Base-by-base conservation (phyloP, 2,113 vertebrate species). In the Pampusana beccarii region DNA sequence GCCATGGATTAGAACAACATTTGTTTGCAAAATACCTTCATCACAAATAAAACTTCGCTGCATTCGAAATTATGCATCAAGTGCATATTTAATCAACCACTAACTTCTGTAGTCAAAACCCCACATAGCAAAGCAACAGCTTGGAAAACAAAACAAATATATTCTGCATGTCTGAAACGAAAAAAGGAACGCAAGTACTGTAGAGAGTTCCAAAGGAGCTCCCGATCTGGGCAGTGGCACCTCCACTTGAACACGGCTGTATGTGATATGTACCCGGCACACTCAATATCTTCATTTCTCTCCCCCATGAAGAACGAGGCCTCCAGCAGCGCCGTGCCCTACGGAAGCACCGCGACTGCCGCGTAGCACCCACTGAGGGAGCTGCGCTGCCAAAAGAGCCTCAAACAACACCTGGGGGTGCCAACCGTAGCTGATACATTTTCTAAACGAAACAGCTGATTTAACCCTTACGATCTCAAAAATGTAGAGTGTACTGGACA, bases 191-290 rank as follows among this genome's bases (percentile, higher is more conserved):
- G 1, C 10, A 42, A 3, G 11, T 29, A 33, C 14, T 12, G 5
- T 4, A n/a, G 14, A 29, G 5, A 61, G 11, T 9, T 65, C 60
- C 44, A 36, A 38, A n/a, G 46, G 17, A 69, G 15, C 28, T 88
- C 24, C 16, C 24, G 26, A 44, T 42, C 11, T 38, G 33, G 13
- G 60, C 14, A 65, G 53, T 25, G 13, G 58, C 40, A 69, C 4
- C 21, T 71, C 21, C 31, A 29, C 26, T 21, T 58, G 29, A 72
- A 33, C 12, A 25, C 17, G 71, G 33, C 7, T 31, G 6, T 48
- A 26, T 21, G 25, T 0, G 3, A 28, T 11, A 67, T 0, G 3
- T 19, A 42, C 12, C 44, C 48, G 4, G 50, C 12, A 53, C 29
- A 48, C 16, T 46, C 10, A 10, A 31, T 3, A 65, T 4, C 20